phyloP scores from a whole-genome alignment of 2,113 vertebrate genomes.

The Myodes glareolus region DNA sequence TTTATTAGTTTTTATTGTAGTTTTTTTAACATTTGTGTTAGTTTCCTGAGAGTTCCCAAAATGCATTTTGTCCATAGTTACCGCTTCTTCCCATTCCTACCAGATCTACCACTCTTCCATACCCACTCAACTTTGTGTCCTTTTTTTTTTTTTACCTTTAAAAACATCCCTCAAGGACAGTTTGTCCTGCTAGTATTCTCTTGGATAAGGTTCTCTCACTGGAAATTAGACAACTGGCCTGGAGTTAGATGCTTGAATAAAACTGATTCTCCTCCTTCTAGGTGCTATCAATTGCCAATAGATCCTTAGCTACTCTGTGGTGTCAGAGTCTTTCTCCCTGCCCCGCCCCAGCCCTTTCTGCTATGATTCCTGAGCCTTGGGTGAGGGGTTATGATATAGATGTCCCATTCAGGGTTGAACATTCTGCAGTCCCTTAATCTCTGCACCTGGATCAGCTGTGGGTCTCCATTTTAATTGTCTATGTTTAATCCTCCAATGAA shows the following conservation, averaged over 20 bases:
- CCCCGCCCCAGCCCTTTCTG: not conserved
- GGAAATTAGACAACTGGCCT: too few relatives aligned
- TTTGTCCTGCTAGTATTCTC: not conserved
- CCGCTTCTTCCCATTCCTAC: too few relatives aligned
- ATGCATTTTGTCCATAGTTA: too few relatives aligned
- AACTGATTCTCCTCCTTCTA: too few relatives aligned
- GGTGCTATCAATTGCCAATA: not conserved
- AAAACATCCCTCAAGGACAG: not conserved
- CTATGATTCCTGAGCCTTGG: not conserved
- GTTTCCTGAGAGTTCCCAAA: not conserved
- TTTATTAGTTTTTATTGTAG: not conserved
- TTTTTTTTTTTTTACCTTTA: not conserved
- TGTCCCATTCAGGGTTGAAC: not conserved
- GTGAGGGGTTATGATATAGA: not conserved
- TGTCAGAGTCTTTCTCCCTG: not conserved
- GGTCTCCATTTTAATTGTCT: not conserved
- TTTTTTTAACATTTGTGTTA: not conserved
- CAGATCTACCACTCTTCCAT: not conserved
- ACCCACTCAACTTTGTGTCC: not conserved
- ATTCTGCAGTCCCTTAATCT: not conserved
- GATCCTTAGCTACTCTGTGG: not conserved
- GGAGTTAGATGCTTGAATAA: not conserved
- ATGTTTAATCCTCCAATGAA: not conserved
- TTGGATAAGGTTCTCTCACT: not conserved
- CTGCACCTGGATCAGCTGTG: not conserved